Conservation (phyloP, 2,113 vertebrate species). For the Barnardius zonarius region DNA sequence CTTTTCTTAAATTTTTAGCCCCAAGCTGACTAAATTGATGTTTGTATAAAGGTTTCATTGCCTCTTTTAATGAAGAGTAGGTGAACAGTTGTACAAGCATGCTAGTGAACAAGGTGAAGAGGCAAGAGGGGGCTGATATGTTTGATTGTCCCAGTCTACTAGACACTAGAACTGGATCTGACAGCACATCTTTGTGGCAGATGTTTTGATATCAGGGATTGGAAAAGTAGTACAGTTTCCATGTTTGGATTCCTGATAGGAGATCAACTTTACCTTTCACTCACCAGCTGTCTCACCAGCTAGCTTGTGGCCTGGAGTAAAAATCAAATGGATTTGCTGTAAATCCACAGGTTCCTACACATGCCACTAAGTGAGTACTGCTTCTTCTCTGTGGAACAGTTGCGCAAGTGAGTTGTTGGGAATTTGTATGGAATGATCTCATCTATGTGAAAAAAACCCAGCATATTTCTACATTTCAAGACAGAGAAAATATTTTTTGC, state of each 20-base stretch:
- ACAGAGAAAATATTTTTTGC: neutral
- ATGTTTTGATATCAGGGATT: neutral
- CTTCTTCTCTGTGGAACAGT: neutral
- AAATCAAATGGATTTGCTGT: neutral
- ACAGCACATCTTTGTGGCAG: neutral
- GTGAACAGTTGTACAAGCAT: neutral
- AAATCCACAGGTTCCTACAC: neutral
- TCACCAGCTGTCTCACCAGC: neutral
- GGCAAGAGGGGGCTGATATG: fast-evolving
- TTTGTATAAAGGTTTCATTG: neutral
- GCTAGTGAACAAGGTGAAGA: too few species aligned
- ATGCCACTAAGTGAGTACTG: neutral
- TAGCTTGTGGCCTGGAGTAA: neutral
- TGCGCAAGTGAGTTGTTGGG: neutral
- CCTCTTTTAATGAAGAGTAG: neutral
- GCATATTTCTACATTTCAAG: neutral
- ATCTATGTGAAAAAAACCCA: fast-evolving
- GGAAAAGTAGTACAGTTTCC: neutral
- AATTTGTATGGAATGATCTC: neutral
- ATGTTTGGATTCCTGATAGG: neutral
- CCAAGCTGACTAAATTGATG: neutral
- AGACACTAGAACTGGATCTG: neutral
- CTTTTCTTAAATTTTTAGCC: neutral
- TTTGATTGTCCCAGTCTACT: neutral
- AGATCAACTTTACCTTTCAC: neutral